Base-by-base conservation (phyloP, 2,888 invertebrate genomes). In the Chymomyza procnemis region DNA sequence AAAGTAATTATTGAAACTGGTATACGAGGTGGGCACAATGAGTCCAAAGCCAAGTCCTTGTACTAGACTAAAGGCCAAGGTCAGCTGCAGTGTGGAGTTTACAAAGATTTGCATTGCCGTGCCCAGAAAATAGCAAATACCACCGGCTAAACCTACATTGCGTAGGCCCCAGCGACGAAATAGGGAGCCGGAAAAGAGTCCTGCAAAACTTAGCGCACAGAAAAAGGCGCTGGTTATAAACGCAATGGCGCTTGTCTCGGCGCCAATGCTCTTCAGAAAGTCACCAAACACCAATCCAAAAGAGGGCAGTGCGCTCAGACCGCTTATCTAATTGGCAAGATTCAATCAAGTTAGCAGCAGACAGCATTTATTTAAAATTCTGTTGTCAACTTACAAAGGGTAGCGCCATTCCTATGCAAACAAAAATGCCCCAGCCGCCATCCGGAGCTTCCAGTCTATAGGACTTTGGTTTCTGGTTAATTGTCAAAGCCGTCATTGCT, bases 381-480 rank as follows among this genome's bases (percentile, higher is more conserved):
- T 21, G 16, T 55, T 16, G n/a, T 18, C 3, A 78, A 93, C 95
- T 94, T 92, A 96, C 95, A 88, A 95, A 95, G 50, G 95, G 94
- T 70, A 95, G 89, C 76, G 95, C 94, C 85, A 95, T 94, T 19
- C 95, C 95, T 9, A 95, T 82, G 46, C 95, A 94, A 14, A 96
- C 93, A 61, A 95, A 90, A 89, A 95, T 95, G 0, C 96, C 96
- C 95, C 95, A 96, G 0, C 96, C 96, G 4, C 96, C 96, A 78
- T 95, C 95, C 0, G 95, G 95, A 1, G 95, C 80, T 54, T 88
- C 90, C 26, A 87, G 66, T 63, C 16, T 74, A 50, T 80, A 83
- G 62, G 73, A 64, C 47, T 68, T 46, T 6, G 46, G 19, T n/a
- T n/a, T 50, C 16, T 12, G 50, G 14, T 50, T 50, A n/a, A 50